Conservation (phyloP, 2,113 vertebrate genomes). For the Leptobrachium ailaonicum region DNA sequence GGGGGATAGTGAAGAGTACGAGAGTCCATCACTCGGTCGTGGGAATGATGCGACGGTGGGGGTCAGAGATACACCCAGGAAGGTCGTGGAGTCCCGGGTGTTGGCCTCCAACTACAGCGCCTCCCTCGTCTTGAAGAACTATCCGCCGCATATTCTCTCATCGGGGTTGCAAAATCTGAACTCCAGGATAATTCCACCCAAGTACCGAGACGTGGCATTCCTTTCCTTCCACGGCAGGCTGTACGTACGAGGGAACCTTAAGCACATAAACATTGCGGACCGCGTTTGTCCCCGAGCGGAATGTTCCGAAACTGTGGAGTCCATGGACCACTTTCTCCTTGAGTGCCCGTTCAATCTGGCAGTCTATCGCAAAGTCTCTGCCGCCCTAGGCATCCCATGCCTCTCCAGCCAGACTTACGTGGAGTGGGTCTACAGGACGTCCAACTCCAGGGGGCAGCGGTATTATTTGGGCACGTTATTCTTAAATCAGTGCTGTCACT, state of each 20-base stretch:
- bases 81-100: not conserved
- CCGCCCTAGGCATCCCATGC: slow-evolving; percentile 9
- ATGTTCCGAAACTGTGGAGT: not conserved
- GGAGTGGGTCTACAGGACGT: not conserved
- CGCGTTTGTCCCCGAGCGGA: too few relatives aligned
- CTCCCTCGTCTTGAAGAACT: too few relatives aligned
- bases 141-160: too few relatives aligned
- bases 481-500: not conserved
- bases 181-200: not conserved
- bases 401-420: not conserved
- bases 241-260: not conserved
- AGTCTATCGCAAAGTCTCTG: not conserved
- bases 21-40: not conserved
- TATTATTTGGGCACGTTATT: not conserved
- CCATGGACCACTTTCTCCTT: slow-evolving; percentile 1
- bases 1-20: not conserved
- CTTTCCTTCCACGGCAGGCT: not conserved
- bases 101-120: too few relatives aligned
- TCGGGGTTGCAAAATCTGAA: too few relatives aligned
- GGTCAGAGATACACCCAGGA: not conserved
- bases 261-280: too few relatives aligned
- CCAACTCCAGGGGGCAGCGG: not conserved
- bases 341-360: not conserved
- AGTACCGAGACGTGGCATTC: not conserved
- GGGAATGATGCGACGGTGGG: not conserved